Conservation (phyloP, 2,888 invertebrate genomes). For the Agrypnus murinus region DNA sequence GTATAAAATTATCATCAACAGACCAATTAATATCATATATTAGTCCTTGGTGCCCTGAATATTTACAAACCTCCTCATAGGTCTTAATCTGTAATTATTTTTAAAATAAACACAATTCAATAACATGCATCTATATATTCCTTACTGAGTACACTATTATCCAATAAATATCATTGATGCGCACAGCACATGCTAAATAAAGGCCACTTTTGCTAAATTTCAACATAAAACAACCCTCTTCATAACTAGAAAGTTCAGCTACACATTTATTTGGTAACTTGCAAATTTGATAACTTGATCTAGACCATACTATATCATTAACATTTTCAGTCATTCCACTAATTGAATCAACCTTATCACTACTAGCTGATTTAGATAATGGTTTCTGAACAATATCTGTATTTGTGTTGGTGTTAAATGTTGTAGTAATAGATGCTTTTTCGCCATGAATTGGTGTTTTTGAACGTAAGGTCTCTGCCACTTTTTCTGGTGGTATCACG, state of each 20-base stretch:
- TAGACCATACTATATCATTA: constrained; percentile 46
- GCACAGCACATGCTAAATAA: constrained; percentile 74
- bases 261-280: constrained; percentile 76
- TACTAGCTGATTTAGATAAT: neutral
- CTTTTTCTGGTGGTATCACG: constrained; percentile 67
- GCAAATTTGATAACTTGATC: constrained; percentile 66
- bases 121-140: neutral
- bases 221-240: constrained; percentile 72
- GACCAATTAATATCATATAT: constrained; percentile 81
- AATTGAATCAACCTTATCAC: neutral
- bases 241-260: constrained; percentile 68
- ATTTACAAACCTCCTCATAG: constrained; percentile 63
- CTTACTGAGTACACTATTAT: constrained; percentile 74
- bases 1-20: constrained; percentile 71
- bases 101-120: neutral
- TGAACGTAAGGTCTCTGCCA: constrained; percentile 65
- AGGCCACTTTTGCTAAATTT: constrained; percentile 73
- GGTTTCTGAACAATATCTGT: neutral
- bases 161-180: constrained; percentile 71
- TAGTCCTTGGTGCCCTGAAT: constrained; percentile 77
- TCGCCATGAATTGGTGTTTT: constrained; percentile 65
- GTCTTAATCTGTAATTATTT: constrained; percentile 54
- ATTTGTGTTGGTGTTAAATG: constrained; percentile 24
- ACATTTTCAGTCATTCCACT: constrained; percentile 25
- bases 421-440: constrained; percentile 53